Evolutionary conservation across 2,888 invertebrate genomes (phyloP), one percentile per base, ranked within the genome.

Genomic region (Spisula subtruncata): DNA sequence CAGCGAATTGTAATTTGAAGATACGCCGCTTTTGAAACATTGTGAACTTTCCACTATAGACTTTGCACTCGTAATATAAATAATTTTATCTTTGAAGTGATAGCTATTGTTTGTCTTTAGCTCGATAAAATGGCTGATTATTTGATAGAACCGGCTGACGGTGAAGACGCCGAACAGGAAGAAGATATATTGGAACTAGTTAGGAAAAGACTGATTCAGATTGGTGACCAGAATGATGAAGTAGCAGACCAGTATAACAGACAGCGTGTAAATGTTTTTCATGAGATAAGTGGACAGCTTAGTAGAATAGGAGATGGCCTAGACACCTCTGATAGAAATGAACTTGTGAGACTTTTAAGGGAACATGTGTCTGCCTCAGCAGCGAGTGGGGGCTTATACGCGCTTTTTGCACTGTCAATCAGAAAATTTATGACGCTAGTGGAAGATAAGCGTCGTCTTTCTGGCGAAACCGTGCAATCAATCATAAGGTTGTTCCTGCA

Each of bases 381-480:
- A 60, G 54, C 85, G 25, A 54, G 32, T 18, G 41, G 60, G 51
- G 60, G 85, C 10, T 48, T 20, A 25, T 85, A 83, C 20, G 0
- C 46, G n/a, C 14, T 25, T 29, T 86, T 89, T 60, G 83, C 66
- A 56, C 18, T 20, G 16, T 29, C 80, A 14, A 83, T 86, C 14
- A 83, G 81, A 41, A 32, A 81, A 18, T 89, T 87, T 82, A 71
- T 85, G 8, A 35, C 35, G 12, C 46, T 84, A 12, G 66, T 89
- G 18, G 48, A 32, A 10, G 8, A 32, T n/a, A 84, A 56, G 35
- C 20, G 48, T 54, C 83, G 81, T n/a, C 46, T 87, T 66, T 60
- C 89, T 46, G 85, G 60, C 0, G 35, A 81, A 20, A 18, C 71
- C 12, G 84, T 87, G n/a, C 81, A 85, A 85, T 41, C 25, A 12